Evolutionary conservation across 2,113 vertebrate species (phyloP).

Genomic region (Polypterus senegalus): DNA sequence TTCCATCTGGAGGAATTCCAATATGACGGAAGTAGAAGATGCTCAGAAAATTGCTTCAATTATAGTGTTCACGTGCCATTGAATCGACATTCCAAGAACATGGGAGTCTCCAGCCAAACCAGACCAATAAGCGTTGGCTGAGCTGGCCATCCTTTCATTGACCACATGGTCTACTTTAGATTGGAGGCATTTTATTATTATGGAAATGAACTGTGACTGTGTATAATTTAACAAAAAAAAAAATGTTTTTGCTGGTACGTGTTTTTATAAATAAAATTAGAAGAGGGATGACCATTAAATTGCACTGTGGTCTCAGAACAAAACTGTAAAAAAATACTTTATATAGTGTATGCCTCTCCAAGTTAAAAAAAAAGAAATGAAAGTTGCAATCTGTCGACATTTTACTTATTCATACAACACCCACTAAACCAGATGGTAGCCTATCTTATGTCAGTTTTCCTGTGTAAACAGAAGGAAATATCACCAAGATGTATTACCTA

Average conservation of each 20-base stretch:
- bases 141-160: constrained; percentile 70
- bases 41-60: constrained; percentile 62
- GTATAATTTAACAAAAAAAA: constrained; percentile 42
- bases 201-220: constrained; percentile 59
- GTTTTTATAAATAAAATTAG: constrained; percentile 8
- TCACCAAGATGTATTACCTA: neutral
- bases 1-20: constrained; percentile 48
- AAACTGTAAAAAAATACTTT: constrained; percentile 1
- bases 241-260: constrained; percentile 25
- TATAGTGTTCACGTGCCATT: constrained; percentile 67
- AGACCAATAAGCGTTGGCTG: constrained; percentile 74
- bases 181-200: constrained; percentile 69
- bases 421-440: constrained; percentile 10
- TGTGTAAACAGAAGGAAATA: neutral
- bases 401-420: constrained; percentile 6
- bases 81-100: constrained; percentile 68
- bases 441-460: neutral
- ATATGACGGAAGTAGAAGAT: constrained; percentile 58
- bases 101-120: constrained; percentile 69
- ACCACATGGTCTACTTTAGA: constrained; percentile 73
- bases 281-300: constrained; percentile 5
- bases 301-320: neutral
- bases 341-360: constrained; percentile 1
- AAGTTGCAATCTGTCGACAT: neutral
- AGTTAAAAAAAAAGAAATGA: neutral